Evolutionary conservation across 2,113 vertebrate genomes (phyloP), one percentile per base, ranked within the genome.

Genomic region (Grantiella picta): DNA sequence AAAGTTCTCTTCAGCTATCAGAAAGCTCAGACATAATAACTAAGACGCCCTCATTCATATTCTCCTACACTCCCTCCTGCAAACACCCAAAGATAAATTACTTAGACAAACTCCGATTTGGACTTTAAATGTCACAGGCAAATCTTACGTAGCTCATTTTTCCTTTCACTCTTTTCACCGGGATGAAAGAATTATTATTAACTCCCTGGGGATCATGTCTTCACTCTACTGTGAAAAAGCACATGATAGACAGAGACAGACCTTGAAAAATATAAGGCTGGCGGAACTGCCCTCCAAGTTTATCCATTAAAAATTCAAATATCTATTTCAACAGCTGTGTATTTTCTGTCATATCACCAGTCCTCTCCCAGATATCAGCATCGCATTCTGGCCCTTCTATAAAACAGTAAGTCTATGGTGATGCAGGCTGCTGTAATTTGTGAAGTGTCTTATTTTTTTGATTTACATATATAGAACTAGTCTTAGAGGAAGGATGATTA

Each of bases 61-160:
- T 92, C 91, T 95, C 52, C 61, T 60, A 44, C 44, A 96, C 38
- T 80, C 45, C 11, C 66, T 93, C 66, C 87, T 94, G 81, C 80
- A 91, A 88, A 94, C 47, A 85, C 20, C 10, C 65, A 63, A 96
- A 94, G 92, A 82, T 29, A 93, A 93, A 91, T 90, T 75, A 91
- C 79, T 78, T 84, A 94, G 79, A 86, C 66, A 85, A 94, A 78
- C 45, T 77, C 47, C 31, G 11, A 89, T 77, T 93, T 91, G 78
- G 69, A 78, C 70, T 92, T 83, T 42, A 95, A 91, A 94, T 90
- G 88, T 70, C 93, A 94, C 54, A 71, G 71, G 59, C 69, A 92
- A 93, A 92, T 73, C 70, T 93, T 66, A 70, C 3, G 36, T 71
- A 72, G 64, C 64, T 85, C 86, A 75, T 82, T 92, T 81, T 81